Evolutionary conservation across 2,888 invertebrate species (phyloP).

Genomic region (Drosophila emarginata): DNA sequence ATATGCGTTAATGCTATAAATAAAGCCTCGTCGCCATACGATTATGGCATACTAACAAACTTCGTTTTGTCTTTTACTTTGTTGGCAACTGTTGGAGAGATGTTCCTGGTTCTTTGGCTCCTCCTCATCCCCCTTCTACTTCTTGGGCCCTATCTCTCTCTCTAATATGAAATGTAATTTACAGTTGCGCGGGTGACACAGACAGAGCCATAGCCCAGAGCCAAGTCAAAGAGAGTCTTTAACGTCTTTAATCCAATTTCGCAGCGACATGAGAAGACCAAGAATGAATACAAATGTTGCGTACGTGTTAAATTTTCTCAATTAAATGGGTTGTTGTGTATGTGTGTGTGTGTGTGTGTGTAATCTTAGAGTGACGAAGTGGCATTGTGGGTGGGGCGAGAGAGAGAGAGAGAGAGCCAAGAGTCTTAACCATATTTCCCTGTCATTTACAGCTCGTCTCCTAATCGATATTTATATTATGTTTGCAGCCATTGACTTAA

Average conservation of each 20-base stretch:
- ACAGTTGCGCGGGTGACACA: slow-evolving; percentile 55
- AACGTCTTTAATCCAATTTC: slow-evolving; percentile 75
- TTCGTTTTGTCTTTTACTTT: slow-evolving; percentile 39
- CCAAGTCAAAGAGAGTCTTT: slow-evolving; percentile 50
- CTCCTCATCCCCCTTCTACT: slow-evolving; percentile 1
- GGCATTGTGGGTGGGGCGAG: background rate
- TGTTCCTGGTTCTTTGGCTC: background rate
- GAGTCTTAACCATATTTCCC: slow-evolving; percentile 38
- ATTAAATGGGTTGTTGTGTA: slow-evolving; percentile 76
- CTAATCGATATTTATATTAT: slow-evolving; percentile 75
- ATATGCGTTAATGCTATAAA: slow-evolving; percentile 74
- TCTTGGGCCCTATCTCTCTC: slow-evolving; percentile 1
- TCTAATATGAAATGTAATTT: slow-evolving; percentile 66
- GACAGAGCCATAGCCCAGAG: slow-evolving; percentile 18
- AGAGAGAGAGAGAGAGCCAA: background rate
- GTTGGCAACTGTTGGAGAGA: slow-evolving; percentile 23
- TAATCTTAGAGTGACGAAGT: slow-evolving; percentile 7
- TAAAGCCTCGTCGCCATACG: slow-evolving; percentile 67
- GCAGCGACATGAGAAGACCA: slow-evolving; percentile 59
- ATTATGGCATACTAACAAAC: slow-evolving; percentile 75
- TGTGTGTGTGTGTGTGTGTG: background rate
- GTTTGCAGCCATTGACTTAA: slow-evolving; percentile 71
- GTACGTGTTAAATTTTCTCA: slow-evolving; percentile 81
- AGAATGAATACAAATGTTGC: slow-evolving; percentile 80
- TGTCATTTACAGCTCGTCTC: slow-evolving; percentile 48